These are phyloP conservation scores for Bombus haemorrhoidalis DNA, from an alignment of 1,140 invertebrate species.

Conservation along the genomic window DNA sequence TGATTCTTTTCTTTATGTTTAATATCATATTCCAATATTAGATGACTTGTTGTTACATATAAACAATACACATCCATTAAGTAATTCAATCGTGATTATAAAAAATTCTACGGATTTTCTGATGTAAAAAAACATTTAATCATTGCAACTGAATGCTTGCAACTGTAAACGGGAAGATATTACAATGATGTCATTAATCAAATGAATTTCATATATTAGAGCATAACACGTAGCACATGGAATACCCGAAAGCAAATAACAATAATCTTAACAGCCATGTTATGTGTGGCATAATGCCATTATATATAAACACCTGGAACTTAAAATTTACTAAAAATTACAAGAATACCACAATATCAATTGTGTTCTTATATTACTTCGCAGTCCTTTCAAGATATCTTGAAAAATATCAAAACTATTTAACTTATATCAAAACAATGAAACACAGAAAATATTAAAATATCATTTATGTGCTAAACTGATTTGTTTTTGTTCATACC, in stretches of 20 bases:
- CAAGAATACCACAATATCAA: conserved; percentile 40
- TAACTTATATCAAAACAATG: conserved; percentile 35
- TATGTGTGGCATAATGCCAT: conserved; percentile 23
- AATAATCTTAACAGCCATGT: conserved; percentile 59
- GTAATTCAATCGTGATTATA: conserved; percentile 42
- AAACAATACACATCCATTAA: conserved; percentile 23
- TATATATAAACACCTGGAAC: conserved; percentile 54
- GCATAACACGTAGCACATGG: conserved; percentile 50
- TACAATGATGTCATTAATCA: conserved; percentile 49
- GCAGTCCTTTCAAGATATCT: conserved; percentile 12
- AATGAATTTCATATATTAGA: conserved; percentile 48
- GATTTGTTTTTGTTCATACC: conserved; percentile 32
- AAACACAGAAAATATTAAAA: conserved; percentile 53
- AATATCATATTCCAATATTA: conserved; percentile 55
- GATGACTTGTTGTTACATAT: conserved; percentile 20
- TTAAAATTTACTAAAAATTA: conserved; percentile 57
- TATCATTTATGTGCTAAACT: conserved; percentile 48
- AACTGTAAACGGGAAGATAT: conserved; percentile 28
- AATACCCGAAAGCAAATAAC: conserved; percentile 60
- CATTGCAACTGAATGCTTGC: conserved; percentile 35
- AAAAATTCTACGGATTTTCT: conserved; percentile 43
- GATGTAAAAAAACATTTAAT: conserved; percentile 25
- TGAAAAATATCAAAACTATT: conserved; percentile 12
- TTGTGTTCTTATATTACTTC: not conserved
- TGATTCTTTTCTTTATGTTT: conserved; percentile 55